Conservation (phyloP, 2,113 vertebrate species). For the Athene noctua region DNA sequence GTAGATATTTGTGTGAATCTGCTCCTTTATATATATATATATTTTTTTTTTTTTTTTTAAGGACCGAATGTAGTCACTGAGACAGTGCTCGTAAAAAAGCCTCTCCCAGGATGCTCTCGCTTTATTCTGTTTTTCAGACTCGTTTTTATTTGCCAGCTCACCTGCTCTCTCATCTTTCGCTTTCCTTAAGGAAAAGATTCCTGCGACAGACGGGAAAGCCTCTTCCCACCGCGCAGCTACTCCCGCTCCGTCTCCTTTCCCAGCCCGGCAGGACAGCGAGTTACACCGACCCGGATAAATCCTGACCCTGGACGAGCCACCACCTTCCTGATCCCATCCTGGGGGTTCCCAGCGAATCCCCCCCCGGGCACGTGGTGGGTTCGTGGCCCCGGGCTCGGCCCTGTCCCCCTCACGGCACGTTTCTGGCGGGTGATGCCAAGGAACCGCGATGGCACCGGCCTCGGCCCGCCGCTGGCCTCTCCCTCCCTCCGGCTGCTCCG, state of each 20-base stretch:
- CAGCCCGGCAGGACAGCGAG: accelerated
- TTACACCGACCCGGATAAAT: background rate
- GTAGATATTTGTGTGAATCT: background rate
- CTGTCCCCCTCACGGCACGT: accelerated
- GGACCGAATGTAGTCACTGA: background rate
- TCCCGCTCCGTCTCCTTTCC: background rate
- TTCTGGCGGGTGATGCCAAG: background rate
- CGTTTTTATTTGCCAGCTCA: background rate
- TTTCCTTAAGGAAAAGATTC: background rate
- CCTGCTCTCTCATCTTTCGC: background rate
- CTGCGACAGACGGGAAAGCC: background rate
- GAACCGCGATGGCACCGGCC: accelerated
- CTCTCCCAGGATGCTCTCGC: background rate
- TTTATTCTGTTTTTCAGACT: slow-evolving; percentile 17
- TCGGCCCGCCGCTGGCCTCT: accelerated
- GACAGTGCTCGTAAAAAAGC: background rate
- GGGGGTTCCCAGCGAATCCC: background rate
- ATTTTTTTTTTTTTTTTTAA: background rate
- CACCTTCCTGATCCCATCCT: background rate
- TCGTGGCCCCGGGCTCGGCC: accelerated
- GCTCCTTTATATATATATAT: background rate
- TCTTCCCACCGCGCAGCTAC: background rate
- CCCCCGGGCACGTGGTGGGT: accelerated
- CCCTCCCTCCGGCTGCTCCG: background rate
- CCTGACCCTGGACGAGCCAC: background rate